These are phyloP conservation scores for Gymnocypris eckloni DNA, from an alignment of 2,797 vertebrate genomes.

Conservation along the genomic window DNA sequence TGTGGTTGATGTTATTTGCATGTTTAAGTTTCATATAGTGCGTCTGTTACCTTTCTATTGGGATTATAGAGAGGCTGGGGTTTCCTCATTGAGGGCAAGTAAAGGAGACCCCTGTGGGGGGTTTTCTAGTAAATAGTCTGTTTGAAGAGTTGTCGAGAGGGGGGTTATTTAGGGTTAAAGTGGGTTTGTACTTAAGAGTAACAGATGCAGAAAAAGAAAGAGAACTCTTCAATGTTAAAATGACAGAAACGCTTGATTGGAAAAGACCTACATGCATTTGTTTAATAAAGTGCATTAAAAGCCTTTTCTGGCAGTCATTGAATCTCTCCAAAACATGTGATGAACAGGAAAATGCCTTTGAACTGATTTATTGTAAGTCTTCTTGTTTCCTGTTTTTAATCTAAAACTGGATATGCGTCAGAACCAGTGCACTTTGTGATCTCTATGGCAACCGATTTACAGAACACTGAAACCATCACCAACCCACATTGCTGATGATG, in stretches of 20 bases:
- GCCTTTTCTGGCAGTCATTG: neutral
- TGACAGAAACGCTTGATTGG: neutral
- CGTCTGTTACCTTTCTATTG: neutral
- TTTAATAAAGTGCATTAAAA: constrained; percentile 9
- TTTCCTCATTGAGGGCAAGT: constrained; percentile 6
- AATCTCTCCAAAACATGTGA: neutral
- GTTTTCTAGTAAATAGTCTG: neutral
- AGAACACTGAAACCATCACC: neutral
- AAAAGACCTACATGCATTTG: neutral
- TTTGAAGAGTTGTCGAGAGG: neutral
- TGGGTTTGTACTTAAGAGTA: neutral
- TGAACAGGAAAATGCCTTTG: constrained; percentile 35
- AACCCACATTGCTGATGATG: neutral
- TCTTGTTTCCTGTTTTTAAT: constrained; percentile 57
- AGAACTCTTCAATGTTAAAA: neutral
- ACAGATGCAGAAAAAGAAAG: neutral
- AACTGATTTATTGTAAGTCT: constrained; percentile 30
- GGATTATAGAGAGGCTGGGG: neutral
- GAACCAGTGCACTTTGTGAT: constrained; percentile 25
- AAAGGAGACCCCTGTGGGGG: constrained; percentile 16
- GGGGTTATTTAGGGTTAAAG: neutral
- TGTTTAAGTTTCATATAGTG: constrained; percentile 6
- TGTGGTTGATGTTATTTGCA: constrained; percentile 37
- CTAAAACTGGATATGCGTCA: constrained; percentile 6
- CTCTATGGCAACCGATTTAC: constrained; percentile 24